Conservation (phyloP, 2,113 vertebrate species). For the Hiodon alosoides region DNA sequence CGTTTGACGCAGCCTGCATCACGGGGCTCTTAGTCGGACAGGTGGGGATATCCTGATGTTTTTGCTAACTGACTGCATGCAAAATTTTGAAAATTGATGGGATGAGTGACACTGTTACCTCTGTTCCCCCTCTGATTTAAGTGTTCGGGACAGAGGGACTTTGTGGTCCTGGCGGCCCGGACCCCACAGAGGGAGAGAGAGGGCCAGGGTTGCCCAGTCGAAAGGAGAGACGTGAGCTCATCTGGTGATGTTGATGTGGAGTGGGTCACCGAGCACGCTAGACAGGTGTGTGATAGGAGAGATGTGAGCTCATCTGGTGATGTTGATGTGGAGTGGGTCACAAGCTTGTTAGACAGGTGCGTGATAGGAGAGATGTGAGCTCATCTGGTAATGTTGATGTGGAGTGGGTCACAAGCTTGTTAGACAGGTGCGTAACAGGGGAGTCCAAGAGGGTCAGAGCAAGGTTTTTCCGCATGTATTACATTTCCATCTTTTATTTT, state of each 20-base stretch:
- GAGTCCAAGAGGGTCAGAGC: too few species aligned
- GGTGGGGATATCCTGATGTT: constrained; percentile 51
- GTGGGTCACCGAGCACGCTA: constrained; percentile 79
- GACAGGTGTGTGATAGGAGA: constrained; percentile 63
- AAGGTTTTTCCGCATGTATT: not conserved
- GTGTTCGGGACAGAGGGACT: constrained; percentile 79
- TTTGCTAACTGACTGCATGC: not conserved
- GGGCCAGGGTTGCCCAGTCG: not conserved
- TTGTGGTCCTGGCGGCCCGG: constrained; percentile 69
- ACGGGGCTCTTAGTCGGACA: constrained; percentile 87
- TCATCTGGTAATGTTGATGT: constrained; percentile 57
- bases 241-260: constrained; percentile 65
- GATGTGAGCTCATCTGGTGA: constrained; percentile 37
- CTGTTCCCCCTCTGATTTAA: constrained; percentile 42
- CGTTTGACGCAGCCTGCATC: constrained; percentile 40
- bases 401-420: constrained; percentile 81
- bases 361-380: constrained; percentile 7
- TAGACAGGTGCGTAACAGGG: constrained; percentile 65
- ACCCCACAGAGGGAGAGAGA: constrained; percentile 67
- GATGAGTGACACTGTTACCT: not conserved
- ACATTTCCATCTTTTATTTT: constrained; percentile 20
- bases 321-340: constrained; percentile 59
- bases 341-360: constrained; percentile 41
- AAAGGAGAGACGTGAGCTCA: constrained; percentile 12
- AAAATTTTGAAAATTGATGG: not conserved